These are phyloP conservation scores for Naso thynnoides DNA, from an alignment of 2,797 vertebrate species.

Conservation along the genomic window DNA sequence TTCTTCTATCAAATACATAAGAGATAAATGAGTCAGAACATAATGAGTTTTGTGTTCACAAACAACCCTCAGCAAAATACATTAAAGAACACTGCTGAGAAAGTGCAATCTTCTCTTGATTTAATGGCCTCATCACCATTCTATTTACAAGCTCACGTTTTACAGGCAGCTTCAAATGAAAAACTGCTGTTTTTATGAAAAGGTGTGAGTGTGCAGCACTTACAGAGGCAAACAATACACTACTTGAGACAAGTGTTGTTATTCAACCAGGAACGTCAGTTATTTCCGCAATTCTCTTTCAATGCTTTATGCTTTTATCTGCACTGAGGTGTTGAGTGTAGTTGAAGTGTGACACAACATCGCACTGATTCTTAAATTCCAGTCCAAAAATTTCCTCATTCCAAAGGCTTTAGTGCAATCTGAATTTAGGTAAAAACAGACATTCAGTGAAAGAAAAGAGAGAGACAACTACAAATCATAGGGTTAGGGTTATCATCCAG, in stretches of 20 bases:
- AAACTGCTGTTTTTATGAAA: slow-evolving; percentile 19
- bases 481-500: too few species aligned
- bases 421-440: slow-evolving; percentile 54
- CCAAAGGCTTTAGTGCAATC: slow-evolving; percentile 40
- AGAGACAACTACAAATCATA: background rate
- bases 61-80: slow-evolving; percentile 7
- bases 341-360: slow-evolving; percentile 13
- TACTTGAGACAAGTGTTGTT: slow-evolving; percentile 21
- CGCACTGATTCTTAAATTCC: slow-evolving; percentile 21
- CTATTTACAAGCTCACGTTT: background rate
- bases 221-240: background rate
- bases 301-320: slow-evolving; percentile 20
- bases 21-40: background rate
- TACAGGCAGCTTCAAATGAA: slow-evolving; percentile 1
- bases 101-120: slow-evolving; percentile 5
- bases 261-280: background rate
- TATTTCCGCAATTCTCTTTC: background rate
- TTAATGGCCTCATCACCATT: background rate
- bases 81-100: slow-evolving; percentile 11
- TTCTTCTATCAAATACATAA: background rate
- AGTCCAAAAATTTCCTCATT: slow-evolving; percentile 55
- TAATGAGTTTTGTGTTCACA: background rate
- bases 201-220: slow-evolving; percentile 12
- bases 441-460: slow-evolving; percentile 13
- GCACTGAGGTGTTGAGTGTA: slow-evolving; percentile 5